These are phyloP conservation scores for Tricholauxania praeusta DNA, from an alignment of 2,888 invertebrate genomes.

Conservation along the genomic window DNA sequence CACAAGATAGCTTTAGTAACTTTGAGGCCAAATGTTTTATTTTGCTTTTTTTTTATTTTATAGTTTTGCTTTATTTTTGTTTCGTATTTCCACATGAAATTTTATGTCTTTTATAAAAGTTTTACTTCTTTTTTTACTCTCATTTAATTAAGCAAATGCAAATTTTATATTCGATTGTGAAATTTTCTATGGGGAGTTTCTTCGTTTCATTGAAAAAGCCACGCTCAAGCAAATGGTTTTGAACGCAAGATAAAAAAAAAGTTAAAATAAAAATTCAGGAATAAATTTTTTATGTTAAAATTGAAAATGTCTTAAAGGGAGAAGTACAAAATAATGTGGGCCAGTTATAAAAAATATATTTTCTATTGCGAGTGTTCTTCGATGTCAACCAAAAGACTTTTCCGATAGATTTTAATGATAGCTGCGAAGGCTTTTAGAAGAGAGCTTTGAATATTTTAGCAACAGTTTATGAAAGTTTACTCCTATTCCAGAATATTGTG, in stretches of 20 bases:
- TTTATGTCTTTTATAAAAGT: background rate
- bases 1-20: background rate
- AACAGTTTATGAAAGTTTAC: too few relatives aligned
- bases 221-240: slow-evolving; percentile 25
- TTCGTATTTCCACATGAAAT: slow-evolving; percentile 4
- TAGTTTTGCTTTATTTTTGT: background rate
- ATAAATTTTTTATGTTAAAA: too few relatives aligned
- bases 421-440: too few relatives aligned
- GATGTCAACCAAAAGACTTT: too few relatives aligned
- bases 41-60: background rate
- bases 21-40: background rate
- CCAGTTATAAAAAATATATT: too few relatives aligned
- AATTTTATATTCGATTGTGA: slow-evolving; percentile 13
- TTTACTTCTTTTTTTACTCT: slow-evolving; percentile 12
- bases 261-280: background rate
- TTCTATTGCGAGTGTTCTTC: too few relatives aligned
- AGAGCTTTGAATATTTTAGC: too few relatives aligned
- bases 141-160: slow-evolving; percentile 39
- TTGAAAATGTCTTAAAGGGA: too few relatives aligned
- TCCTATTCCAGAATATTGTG: too few relatives aligned
- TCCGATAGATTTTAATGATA: too few relatives aligned
- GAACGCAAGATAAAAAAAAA: background rate
- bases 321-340: too few relatives aligned
- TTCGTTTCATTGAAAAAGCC: slow-evolving; percentile 31
- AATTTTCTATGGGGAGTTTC: background rate